Conservation (phyloP, 2,113 vertebrate species). For the Pao palembangensis region DNA sequence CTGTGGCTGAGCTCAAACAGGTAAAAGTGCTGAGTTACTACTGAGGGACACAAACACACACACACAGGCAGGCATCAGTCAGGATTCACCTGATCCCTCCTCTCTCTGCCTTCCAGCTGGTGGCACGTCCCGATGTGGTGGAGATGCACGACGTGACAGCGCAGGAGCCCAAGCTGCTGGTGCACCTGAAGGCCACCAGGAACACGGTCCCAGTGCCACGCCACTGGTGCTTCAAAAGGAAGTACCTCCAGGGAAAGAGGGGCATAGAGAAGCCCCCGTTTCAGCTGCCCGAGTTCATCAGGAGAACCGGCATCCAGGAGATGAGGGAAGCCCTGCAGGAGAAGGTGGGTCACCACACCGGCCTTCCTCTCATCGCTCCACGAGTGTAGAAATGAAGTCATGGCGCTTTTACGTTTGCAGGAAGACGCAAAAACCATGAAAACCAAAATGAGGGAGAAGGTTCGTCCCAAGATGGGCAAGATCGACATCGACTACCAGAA, state of each 20-base stretch:
- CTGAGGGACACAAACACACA: too few species aligned
- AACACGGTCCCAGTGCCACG: constrained; percentile 90
- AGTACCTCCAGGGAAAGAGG: constrained; percentile 88
- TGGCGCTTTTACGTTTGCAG: constrained; percentile 48
- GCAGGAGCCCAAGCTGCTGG: constrained; percentile 89
- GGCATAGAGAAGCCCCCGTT: constrained; percentile 94
- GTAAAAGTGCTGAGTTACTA: constrained; percentile 55
- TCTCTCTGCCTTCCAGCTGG: constrained; percentile 70
- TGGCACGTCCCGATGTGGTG: constrained; percentile 88
- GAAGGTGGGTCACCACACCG: constrained; percentile 72
- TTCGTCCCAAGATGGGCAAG: constrained; percentile 93
- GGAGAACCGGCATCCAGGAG: constrained; percentile 91
- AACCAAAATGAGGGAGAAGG: constrained; percentile 96
- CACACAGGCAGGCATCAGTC: too few species aligned
- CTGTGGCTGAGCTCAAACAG: constrained; percentile 95
- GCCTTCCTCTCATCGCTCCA: neutral
- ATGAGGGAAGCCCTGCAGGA: constrained; percentile 94
- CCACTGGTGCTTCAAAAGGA: constrained; percentile 80
- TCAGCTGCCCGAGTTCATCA: constrained; percentile 91
- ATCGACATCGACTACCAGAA: constrained; percentile 97
- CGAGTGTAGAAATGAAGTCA: neutral
- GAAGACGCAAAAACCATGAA: constrained; percentile 96
- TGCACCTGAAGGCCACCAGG: constrained; percentile 89
- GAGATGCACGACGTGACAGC: constrained; percentile 95
- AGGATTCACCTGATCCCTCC: neutral